Evolutionary conservation across 2,113 vertebrate species (phyloP).

Genomic region (Psittacus erithacus): DNA sequence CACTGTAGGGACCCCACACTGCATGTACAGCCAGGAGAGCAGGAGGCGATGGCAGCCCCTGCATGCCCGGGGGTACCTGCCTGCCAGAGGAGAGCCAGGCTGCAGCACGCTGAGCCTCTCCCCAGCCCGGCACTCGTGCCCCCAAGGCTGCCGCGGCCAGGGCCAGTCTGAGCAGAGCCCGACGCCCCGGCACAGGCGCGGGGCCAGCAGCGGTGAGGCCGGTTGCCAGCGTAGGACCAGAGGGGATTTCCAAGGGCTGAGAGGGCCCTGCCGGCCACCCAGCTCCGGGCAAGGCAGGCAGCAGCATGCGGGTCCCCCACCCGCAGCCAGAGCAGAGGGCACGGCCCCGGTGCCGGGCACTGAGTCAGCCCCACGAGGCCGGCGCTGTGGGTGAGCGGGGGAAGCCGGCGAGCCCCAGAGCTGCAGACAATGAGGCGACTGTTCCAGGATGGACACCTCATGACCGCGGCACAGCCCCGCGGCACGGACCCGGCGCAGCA

Average conservation of each 20-base stretch:
- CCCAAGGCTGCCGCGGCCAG: neutral
- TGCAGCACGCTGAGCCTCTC: neutral
- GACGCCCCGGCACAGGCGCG: neutral
- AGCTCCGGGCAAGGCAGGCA: neutral
- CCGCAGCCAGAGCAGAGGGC: constrained; percentile 14
- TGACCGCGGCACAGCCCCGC: neutral
- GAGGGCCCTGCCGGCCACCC: neutral
- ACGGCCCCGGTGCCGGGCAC: neutral
- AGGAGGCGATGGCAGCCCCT: neutral
- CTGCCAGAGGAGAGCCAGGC: constrained; percentile 26
- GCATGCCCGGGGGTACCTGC: neutral
- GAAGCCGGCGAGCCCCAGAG: neutral
- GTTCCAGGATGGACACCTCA: constrained; percentile 28
- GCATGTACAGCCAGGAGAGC: neutral
- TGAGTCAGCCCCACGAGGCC: constrained; percentile 64
- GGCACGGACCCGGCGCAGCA: neutral
- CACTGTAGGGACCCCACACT: rapidly evolving
- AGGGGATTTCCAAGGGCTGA: neutral
- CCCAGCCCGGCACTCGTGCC: neutral
- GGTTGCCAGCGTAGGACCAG: neutral
- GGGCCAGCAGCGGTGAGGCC: neutral
- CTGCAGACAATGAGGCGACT: constrained; percentile 43
- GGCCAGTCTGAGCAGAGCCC: neutral
- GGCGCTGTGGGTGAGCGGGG: neutral
- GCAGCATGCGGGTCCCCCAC: neutral